phyloP scores from a whole-genome alignment of 2,113 vertebrate genomes.

The Sakesphorus luctuosus region DNA sequence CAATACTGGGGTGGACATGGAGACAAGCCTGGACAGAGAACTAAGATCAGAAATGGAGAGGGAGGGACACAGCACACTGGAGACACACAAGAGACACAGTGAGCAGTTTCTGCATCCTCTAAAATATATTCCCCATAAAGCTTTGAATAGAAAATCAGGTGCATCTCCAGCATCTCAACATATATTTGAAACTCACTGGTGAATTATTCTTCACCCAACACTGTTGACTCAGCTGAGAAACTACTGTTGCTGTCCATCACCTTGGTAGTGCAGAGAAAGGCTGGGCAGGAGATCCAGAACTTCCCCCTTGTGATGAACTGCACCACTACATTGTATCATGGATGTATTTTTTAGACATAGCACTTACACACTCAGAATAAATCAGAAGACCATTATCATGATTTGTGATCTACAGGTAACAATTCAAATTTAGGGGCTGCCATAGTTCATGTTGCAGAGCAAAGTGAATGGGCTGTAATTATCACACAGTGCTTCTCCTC shows the following conservation, averaged over 20 bases:
- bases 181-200: not conserved
- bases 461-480: not conserved
- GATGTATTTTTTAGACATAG: not conserved
- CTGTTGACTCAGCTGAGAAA: not conserved
- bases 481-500: not conserved
- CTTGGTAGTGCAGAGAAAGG: not conserved
- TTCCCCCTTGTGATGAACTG: not conserved
- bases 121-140: not conserved
- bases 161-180: not conserved
- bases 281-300: not conserved
- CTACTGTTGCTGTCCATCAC: not conserved
- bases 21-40: not conserved
- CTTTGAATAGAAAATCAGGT: not conserved
- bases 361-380: not conserved
- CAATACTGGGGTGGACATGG: not conserved
- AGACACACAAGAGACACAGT: not conserved
- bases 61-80: not conserved
- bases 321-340: not conserved
- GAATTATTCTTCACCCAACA: not conserved
- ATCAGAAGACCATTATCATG: not conserved
- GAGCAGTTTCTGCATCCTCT: not conserved
- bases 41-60: not conserved
- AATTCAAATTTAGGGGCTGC: not conserved
- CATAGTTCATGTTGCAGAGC: not conserved
- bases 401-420: not conserved